Conservation (phyloP, 2,797 vertebrate genomes). For the Naso thynnoides region DNA sequence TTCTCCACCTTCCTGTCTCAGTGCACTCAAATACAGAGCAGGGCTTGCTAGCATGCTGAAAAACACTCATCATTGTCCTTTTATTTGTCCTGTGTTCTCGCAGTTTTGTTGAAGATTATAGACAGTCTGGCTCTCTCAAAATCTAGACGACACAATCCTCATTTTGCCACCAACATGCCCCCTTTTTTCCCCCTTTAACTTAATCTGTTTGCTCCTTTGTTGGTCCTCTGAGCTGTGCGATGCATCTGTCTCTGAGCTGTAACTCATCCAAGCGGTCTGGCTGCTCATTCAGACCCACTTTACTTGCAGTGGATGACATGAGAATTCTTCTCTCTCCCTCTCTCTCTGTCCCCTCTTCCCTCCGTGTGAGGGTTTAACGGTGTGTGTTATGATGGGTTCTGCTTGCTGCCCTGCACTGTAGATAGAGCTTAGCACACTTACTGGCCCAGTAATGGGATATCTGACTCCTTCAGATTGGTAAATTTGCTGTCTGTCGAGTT, state of each 20-base stretch:
- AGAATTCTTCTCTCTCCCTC: constrained; percentile 17
- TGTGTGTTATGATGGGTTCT: constrained; percentile 48
- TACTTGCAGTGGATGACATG: constrained; percentile 40
- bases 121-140: constrained; percentile 45
- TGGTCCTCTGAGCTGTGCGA: constrained; percentile 50
- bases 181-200: neutral
- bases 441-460: constrained; percentile 53
- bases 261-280: constrained; percentile 50
- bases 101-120: constrained; percentile 50
- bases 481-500: constrained; percentile 20
- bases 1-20: constrained; percentile 21
- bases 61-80: constrained; percentile 32
- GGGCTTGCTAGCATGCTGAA: constrained; percentile 3
- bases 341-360: constrained; percentile 20
- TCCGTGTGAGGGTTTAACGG: constrained; percentile 50
- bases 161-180: constrained; percentile 53
- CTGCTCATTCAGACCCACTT: constrained; percentile 51
- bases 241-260: constrained; percentile 61
- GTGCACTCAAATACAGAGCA: neutral
- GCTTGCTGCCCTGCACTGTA: constrained; percentile 39
- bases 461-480: constrained; percentile 31
- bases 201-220: constrained; percentile 69
- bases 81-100: constrained; percentile 50
- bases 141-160: constrained; percentile 49
- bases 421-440: constrained; percentile 51